Conservation (phyloP, 1,140 invertebrate species). For the Drosophila funebris region DNA sequence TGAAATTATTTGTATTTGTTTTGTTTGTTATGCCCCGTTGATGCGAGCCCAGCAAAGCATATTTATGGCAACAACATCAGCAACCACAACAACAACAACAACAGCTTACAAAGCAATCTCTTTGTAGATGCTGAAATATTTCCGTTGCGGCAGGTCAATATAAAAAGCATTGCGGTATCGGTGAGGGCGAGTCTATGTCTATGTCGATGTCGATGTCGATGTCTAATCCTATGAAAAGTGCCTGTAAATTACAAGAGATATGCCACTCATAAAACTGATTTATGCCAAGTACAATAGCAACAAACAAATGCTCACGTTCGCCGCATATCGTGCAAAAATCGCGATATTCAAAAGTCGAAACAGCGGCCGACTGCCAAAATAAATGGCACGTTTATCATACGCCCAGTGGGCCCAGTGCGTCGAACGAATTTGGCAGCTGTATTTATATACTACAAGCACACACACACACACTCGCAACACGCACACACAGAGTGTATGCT, state of each 20-base stretch:
- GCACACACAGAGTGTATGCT: conserved; percentile 10
- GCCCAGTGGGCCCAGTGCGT: conserved; percentile 73
- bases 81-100: not conserved
- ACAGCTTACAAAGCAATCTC: conserved; percentile 13
- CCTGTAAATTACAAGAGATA: conserved; percentile 67
- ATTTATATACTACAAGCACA: conserved; percentile 63
- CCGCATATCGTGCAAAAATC: conserved; percentile 44
- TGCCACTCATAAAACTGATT: conserved; percentile 65
- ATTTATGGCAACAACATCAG: not conserved
- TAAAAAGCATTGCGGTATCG: conserved; percentile 9
- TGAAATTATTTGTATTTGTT: conserved; percentile 46
- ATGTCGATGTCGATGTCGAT: too few species aligned
- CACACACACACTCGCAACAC: conserved; percentile 22
- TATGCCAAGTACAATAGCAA: conserved; percentile 34
- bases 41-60: not conserved
- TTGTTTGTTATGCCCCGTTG: conserved; percentile 29
- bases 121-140: conserved; percentile 21
- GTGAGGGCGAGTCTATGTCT: not conserved
- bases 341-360: conserved; percentile 48
- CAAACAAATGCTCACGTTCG: conserved; percentile 47
- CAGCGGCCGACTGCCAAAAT: conserved; percentile 47
- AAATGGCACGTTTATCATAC: conserved; percentile 81
- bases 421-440: conserved; percentile 71
- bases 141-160: conserved; percentile 75
- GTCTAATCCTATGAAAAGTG: conserved; percentile 31